These are phyloP conservation scores for Drosophila rubida DNA, from an alignment of 2,888 invertebrate species.

Conservation along the genomic window DNA sequence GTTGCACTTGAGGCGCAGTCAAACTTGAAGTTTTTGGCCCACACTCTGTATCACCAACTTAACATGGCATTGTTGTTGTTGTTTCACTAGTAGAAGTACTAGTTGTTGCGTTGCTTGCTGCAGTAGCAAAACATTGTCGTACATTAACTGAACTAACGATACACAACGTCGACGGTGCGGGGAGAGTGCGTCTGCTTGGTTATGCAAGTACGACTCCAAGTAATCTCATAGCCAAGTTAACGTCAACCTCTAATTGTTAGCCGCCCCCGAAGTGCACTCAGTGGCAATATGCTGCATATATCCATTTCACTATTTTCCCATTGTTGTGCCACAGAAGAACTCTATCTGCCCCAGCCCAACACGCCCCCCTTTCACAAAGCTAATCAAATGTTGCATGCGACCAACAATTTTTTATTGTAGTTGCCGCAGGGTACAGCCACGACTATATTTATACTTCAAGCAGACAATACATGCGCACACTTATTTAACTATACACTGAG, in stretches of 20 bases:
- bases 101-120: constrained; percentile 11
- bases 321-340: constrained; percentile 31
- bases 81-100: too few relatives aligned
- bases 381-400: constrained; percentile 76
- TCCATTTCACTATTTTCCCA: constrained; percentile 18
- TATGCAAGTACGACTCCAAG: constrained; percentile 50
- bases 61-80: constrained; percentile 16
- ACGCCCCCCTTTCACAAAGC: constrained; percentile 49
- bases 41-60: constrained; percentile 22
- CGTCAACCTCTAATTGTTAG: constrained; percentile 71
- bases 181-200: constrained; percentile 36
- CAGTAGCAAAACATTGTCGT: constrained; percentile 52
- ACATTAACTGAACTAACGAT: constrained; percentile 59
- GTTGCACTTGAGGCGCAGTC: constrained; percentile 49
- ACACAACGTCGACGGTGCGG: constrained; percentile 30
- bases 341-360: not conserved
- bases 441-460: constrained; percentile 53
- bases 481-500: constrained; percentile 28
- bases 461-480: constrained; percentile 5
- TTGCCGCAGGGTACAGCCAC: constrained; percentile 60
- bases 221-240: constrained; percentile 57
- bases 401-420: constrained; percentile 72
- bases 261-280: constrained; percentile 56
- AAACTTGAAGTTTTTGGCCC: constrained; percentile 45
- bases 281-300: constrained; percentile 44